These are phyloP conservation scores for Salminus brasiliensis DNA, from an alignment of 2,113 vertebrate genomes.

Conservation along the genomic window DNA sequence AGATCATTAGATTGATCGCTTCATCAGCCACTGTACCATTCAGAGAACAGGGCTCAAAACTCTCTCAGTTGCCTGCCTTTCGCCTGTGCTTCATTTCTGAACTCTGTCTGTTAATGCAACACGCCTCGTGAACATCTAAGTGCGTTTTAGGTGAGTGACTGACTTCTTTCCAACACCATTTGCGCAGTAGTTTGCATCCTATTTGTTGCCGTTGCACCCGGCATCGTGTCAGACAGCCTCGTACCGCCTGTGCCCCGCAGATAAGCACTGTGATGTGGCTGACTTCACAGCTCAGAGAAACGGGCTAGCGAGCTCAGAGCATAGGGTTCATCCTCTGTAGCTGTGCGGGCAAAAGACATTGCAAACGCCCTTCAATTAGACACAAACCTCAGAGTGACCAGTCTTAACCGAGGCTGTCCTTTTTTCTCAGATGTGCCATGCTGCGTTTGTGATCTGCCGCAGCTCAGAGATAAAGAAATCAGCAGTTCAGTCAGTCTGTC, in stretches of 20 bases:
- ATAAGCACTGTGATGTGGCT: constrained; percentile 45
- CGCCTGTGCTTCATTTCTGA: constrained; percentile 18
- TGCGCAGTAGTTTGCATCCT: constrained; percentile 38
- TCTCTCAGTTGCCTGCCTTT: constrained; percentile 27
- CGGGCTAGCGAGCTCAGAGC: constrained; percentile 38
- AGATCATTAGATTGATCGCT: constrained; percentile 40
- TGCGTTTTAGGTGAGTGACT: constrained; percentile 31
- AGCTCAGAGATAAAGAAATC: not conserved
- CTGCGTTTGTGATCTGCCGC: not conserved
- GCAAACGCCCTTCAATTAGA: constrained; percentile 47
- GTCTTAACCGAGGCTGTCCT: not conserved
- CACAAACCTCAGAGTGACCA: constrained; percentile 33
- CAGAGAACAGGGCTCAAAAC: not conserved
- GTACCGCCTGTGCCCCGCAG: constrained; percentile 49
- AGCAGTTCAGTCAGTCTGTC: not conserved
- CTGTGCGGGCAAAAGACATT: constrained; percentile 44
- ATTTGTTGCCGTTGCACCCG: constrained; percentile 34
- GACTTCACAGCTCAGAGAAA: constrained; percentile 44
- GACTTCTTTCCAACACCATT: constrained; percentile 33
- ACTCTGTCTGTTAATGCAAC: constrained; percentile 4
- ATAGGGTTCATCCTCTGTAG: constrained; percentile 34
- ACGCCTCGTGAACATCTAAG: constrained; percentile 30
- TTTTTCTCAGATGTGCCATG: not conserved
- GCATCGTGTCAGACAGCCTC: constrained; percentile 40
- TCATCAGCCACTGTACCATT: constrained; percentile 6